Percentiles rank a stretch among this genome's conserved stretches.
Evolutionary conservation across 2,113 vertebrate species (phyloP).

Genomic region (Marmota monax): DNA sequence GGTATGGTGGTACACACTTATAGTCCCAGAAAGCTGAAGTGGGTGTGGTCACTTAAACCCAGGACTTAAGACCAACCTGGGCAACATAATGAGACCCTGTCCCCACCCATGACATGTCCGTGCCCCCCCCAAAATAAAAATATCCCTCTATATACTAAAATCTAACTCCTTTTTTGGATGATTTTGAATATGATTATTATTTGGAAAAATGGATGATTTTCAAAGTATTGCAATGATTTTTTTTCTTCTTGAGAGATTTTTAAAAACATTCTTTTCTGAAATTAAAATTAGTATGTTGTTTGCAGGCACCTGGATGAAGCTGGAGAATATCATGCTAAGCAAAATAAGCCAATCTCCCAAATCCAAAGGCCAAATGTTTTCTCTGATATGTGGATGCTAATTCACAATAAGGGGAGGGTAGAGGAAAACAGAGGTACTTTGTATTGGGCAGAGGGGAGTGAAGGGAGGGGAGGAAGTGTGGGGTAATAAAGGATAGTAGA

Average conservation of each 20-base stretch:
- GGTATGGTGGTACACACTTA: not conserved
- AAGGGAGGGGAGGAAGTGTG: too few species aligned
- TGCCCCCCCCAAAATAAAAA: not conserved
- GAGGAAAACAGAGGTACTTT: too few species aligned
- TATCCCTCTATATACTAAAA: not conserved
- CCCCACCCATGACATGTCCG: too few species aligned
- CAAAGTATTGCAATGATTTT: not conserved
- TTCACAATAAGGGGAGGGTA: too few species aligned
- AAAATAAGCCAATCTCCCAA: too few species aligned
- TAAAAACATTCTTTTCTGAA: slow-evolving; percentile 10
- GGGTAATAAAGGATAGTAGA: too few species aligned
- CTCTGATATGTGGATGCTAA: too few species aligned
- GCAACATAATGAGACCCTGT: not conserved
- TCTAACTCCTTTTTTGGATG: not conserved
- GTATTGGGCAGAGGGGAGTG: too few species aligned
- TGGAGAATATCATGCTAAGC: too few species aligned
- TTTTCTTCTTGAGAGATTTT: not conserved
- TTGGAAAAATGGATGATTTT: slow-evolving; percentile 32
- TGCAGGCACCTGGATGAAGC: too few species aligned
- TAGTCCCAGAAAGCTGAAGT: not conserved
- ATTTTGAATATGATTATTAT: slow-evolving; percentile 22
- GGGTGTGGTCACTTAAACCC: not conserved
- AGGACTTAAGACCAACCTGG: not conserved
- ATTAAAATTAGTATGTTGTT: slow-evolving; percentile 28
- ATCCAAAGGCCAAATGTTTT: too few species aligned